Evolutionary conservation across 2,113 vertebrate genomes (phyloP).

Genomic region (Halcyon malimbica): DNA sequence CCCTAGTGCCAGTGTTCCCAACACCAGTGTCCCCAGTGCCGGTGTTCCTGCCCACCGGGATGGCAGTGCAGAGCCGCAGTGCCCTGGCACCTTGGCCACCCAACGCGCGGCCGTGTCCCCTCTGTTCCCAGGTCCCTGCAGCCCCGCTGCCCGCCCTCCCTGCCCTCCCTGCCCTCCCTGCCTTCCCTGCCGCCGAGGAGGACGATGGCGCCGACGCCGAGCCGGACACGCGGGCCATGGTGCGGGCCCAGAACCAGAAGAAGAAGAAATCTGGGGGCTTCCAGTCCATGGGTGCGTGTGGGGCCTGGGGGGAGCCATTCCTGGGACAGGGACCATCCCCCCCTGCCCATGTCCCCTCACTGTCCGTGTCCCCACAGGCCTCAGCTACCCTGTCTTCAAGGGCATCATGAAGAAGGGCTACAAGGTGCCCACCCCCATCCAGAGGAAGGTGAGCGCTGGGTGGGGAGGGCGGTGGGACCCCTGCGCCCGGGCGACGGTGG

Average conservation of each 20-base stretch:
- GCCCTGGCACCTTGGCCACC: rapidly evolving
- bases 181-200: constrained; percentile 79
- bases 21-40: rapidly evolving
- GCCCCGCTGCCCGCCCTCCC: constrained; percentile 55
- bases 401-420: constrained; percentile 97
- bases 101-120: rapidly evolving
- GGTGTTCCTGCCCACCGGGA: not conserved
- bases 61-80: not conserved
- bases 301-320: rapidly evolving
- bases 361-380: constrained; percentile 69
- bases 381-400: constrained; percentile 92
- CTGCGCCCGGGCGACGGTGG: rapidly evolving
- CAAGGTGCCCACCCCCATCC: constrained; percentile 96
- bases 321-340: rapidly evolving
- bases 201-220: constrained; percentile 83
- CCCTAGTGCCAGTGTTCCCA: not conserved
- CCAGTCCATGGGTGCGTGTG: constrained; percentile 93
- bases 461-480: rapidly evolving
- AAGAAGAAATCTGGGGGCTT: constrained; percentile 99
- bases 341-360: rapidly evolving
- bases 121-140: not conserved
- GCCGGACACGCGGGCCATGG: constrained; percentile 86
- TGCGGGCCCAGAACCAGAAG: constrained; percentile 95
- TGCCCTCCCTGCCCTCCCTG: not conserved
- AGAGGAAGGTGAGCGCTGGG: constrained; percentile 83